phyloP scores from a whole-genome alignment of 2,113 vertebrate species.

The Leptobrachium ailaonicum region DNA sequence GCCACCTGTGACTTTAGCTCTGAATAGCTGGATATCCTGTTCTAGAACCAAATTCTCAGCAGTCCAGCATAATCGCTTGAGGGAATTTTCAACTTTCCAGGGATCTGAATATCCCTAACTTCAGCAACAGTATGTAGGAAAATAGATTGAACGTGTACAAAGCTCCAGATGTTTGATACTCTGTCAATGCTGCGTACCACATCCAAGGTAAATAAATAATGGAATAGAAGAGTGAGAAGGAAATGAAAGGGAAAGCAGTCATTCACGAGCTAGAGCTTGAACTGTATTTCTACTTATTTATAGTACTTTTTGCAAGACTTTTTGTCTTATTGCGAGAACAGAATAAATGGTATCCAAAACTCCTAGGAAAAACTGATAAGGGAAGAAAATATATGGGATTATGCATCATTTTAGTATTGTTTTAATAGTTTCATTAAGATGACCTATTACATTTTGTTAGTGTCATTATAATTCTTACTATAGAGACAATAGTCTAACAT shows the following conservation, averaged over 20 bases:
- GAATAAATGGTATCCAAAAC: too few species aligned
- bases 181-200: conserved; percentile 5
- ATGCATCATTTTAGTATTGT: too few species aligned
- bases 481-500: too few species aligned
- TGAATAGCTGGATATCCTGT: conserved; percentile 94
- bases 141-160: conserved; percentile 42
- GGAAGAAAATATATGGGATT: too few species aligned
- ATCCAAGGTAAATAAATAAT: conserved; percentile 37
- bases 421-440: too few species aligned
- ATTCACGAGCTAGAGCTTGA: conserved; percentile 15
- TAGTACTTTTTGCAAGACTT: not conserved
- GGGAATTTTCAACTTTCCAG: conserved; percentile 69
- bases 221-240: not conserved
- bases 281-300: not conserved
- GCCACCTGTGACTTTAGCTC: conserved; percentile 75
- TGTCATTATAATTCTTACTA: too few species aligned
- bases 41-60: conserved; percentile 60
- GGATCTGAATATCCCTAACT: conserved; percentile 64
- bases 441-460: too few species aligned
- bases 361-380: too few species aligned
- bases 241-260: conserved; percentile 35
- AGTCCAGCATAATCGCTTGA: conserved; percentile 60
- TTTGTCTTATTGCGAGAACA: too few species aligned
- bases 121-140: conserved; percentile 55
- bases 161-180: conserved; percentile 51